Conservation (phyloP, 2,888 invertebrate genomes). For the Cheilosia variabilis region DNA sequence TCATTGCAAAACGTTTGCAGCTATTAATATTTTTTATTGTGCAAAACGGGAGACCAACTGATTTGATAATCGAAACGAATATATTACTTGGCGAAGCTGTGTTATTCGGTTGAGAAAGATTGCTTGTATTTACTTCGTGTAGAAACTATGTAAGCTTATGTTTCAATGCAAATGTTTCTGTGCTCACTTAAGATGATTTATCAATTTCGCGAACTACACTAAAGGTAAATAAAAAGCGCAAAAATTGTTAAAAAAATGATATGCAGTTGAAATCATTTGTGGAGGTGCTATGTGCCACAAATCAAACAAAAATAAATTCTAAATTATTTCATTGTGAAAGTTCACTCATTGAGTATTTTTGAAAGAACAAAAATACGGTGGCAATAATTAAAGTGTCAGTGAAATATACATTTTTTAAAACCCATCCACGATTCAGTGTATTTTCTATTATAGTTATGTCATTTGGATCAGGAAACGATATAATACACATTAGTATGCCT, state of each 20-base stretch:
- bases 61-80: conserved; percentile 30
- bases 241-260: neutral
- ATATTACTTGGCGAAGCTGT: neutral
- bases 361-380: neutral
- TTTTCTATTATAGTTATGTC: conserved; percentile 9
- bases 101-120: neutral
- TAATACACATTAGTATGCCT: neutral
- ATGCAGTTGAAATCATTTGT: neutral
- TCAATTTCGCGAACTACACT: conserved; percentile 16
- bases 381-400: neutral
- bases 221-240: conserved; percentile 46
- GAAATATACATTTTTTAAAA: neutral
- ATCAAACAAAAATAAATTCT: neutral
- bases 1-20: conserved; percentile 44
- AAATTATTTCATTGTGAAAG: neutral
- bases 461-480: conserved; percentile 2
- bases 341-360: no score
- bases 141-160: conserved; percentile 19
- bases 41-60: conserved; percentile 21
- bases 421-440: neutral
- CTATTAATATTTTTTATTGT: conserved; percentile 27
- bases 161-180: conserved; percentile 21
- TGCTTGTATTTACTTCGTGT: conserved; percentile 3
- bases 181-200: conserved; percentile 31
- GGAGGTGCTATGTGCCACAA: neutral